These are phyloP conservation scores for Spisula subtruncata DNA, from an alignment of 2,888 invertebrate genomes.

Conservation along the genomic window DNA sequence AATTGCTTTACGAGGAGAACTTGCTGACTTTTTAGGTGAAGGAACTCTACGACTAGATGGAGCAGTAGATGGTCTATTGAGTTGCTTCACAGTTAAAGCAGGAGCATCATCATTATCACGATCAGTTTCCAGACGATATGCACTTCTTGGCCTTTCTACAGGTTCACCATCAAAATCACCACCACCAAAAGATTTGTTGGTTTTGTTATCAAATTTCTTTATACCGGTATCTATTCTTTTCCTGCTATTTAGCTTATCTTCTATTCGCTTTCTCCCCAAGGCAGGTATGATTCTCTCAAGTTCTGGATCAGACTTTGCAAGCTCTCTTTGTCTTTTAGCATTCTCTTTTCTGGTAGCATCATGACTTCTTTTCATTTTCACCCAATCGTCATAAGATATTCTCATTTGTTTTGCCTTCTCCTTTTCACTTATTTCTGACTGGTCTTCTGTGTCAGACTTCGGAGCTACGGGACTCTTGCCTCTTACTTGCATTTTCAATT, in stretches of 20 bases:
- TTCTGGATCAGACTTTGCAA: constrained; percentile 83
- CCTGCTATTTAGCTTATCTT: constrained; percentile 76
- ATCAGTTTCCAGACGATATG: constrained; percentile 74
- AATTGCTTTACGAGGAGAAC: constrained; percentile 78
- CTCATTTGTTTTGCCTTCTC: constrained; percentile 74
- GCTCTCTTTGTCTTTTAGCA: constrained; percentile 74
- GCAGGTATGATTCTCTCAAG: constrained; percentile 80
- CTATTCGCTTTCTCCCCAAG: constrained; percentile 78
- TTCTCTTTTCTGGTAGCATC: constrained; percentile 73
- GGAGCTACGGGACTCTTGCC: constrained; percentile 71
- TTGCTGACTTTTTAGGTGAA: constrained; percentile 73
- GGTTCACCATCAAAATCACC: constrained; percentile 64
- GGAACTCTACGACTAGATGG: constrained; percentile 71
- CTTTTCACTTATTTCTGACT: constrained; percentile 45
- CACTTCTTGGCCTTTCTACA: constrained; percentile 68
- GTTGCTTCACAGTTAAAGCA: constrained; percentile 56
- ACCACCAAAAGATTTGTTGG: constrained; percentile 80
- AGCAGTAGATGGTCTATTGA: constrained; percentile 75
- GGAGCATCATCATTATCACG: constrained; percentile 52
- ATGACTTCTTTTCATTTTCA: constrained; percentile 78
- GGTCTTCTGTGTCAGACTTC: constrained; percentile 66
- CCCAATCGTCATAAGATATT: constrained; percentile 83
- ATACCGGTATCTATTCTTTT: constrained; percentile 79
- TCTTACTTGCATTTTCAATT: constrained; percentile 74
- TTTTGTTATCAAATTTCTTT: constrained; percentile 72